Evolutionary conservation across 2,797 vertebrate genomes (phyloP).

Genomic region (Micromesistius poutassou): DNA sequence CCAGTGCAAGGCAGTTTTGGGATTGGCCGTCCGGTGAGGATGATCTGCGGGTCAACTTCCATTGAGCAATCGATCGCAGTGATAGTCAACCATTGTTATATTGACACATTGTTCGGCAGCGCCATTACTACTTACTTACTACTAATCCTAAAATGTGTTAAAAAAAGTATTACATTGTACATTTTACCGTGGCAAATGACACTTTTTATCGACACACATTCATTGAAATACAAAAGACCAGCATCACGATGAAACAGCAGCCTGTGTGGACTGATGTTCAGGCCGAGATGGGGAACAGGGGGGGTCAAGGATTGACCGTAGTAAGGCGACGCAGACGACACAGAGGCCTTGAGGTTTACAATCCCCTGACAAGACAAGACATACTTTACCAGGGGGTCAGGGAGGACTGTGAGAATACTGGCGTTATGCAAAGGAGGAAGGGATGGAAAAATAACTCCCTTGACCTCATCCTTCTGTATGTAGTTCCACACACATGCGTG

Average conservation of each 20-base stretch:
- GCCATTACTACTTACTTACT: neutral
- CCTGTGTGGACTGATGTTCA: neutral
- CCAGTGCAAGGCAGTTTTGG: too few species aligned
- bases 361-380: neutral
- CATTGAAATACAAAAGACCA: neutral
- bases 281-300: neutral
- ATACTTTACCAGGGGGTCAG: neutral
- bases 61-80: neutral
- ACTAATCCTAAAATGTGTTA: neutral
- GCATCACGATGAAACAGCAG: neutral
- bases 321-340: neutral
- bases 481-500: neutral
- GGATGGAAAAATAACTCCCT: neutral
- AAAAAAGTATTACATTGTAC: neutral
- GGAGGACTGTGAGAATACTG: neutral
- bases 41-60: neutral
- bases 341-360: neutral
- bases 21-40: neutral
- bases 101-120: too few species aligned
- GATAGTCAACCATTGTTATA: neutral
- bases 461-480: neutral
- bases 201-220: neutral
- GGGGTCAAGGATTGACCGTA: neutral
- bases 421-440: neutral
- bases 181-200: neutral